Base-by-base conservation (phyloP, 2,797 vertebrate genomes). In the Cyclopterus lumpus region DNA sequence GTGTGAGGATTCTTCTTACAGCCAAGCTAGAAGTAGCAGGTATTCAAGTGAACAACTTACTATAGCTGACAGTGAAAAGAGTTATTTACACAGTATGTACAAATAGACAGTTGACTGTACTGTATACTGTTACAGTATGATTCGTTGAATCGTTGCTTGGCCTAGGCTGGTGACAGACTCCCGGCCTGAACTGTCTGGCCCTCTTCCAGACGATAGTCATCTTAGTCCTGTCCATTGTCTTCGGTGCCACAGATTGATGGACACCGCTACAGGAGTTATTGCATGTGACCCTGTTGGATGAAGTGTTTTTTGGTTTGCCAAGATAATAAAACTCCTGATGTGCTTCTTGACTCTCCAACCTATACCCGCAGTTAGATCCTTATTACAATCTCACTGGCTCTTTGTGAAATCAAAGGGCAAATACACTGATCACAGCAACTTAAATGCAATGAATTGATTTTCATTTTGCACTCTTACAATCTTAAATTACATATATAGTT, bases 281-380 rank as follows among this genome's bases (percentile, higher is more conserved):
- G n/a, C 70, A 24, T 3, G 11, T 44, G 9, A 30, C 11, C 24
- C 57, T 58, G 20, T 32, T 57, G 18, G 26, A 57, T 44, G 12
- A 22, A 16, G 7, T 24, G 48, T 67, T 30, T 64, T 48, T 48
- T n/a, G 18, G 12, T 60, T 61, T 61, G 59, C 61, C 65, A 40
- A 28, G 36, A 40, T 28, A 28, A 40, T 67, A 67, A 54, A 67
- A 20, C 36, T 28, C 16, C 3, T 20, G 38, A 38, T 40, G 15
- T 62, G 24, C 12, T 14, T 62, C 26, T 64, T 48, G 24, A 18
- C 15, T 53, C n/a, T 66, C 32, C 36, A n/a, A 28, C 22, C 36
- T 67, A 16, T 20, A 40, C 10, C 46, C 11, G 5, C 61, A 62
- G 38, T 28, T 20, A 28, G 24, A 15, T 49, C 28, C 11, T 49